Conservation (phyloP, 2,888 invertebrate species). For the Tineola bisselliella region DNA sequence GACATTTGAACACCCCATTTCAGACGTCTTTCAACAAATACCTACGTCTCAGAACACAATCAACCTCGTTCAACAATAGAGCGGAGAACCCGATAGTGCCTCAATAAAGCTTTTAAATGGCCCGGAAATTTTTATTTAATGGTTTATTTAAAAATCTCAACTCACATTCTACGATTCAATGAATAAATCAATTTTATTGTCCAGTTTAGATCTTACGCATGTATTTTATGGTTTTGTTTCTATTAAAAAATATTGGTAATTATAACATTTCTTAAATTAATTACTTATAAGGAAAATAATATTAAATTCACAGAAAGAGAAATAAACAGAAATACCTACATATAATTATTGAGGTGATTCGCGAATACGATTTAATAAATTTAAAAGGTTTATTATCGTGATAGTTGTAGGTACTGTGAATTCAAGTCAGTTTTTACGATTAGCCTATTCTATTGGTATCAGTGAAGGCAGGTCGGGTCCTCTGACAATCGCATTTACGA, state of each 20-base stretch:
- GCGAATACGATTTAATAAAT: no score
- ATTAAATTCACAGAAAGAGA: no score
- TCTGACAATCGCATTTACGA: slow-evolving; percentile 67
- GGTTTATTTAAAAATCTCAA: slow-evolving; percentile 65
- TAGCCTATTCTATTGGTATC: neutral
- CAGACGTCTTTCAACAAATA: slow-evolving; percentile 18
- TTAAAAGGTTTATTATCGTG: no score
- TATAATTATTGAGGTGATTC: no score
- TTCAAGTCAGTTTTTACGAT: neutral
- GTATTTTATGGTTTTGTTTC: slow-evolving; percentile 41
- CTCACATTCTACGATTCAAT: slow-evolving; percentile 58
- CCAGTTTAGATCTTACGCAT: slow-evolving; percentile 52
- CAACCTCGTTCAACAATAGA: slow-evolving; percentile 8
- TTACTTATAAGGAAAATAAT: no score
- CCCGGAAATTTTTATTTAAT: slow-evolving; percentile 64
- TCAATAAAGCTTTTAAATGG: slow-evolving; percentile 63
- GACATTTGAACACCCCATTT: slow-evolving; percentile 49
- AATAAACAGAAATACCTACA: no score
- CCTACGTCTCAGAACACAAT: slow-evolving; percentile 1
- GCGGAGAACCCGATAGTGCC: slow-evolving; percentile 38
- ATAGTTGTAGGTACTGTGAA: neutral
- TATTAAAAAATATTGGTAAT: neutral
- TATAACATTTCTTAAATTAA: no score
- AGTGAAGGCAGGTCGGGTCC: slow-evolving; percentile 36
- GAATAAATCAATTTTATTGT: slow-evolving; percentile 59